Evolutionary conservation across 35 echinoderm and acorn worm species (phyloP), one percentile per base, ranked within the genome.

Genomic region (Diadema setosum): DNA sequence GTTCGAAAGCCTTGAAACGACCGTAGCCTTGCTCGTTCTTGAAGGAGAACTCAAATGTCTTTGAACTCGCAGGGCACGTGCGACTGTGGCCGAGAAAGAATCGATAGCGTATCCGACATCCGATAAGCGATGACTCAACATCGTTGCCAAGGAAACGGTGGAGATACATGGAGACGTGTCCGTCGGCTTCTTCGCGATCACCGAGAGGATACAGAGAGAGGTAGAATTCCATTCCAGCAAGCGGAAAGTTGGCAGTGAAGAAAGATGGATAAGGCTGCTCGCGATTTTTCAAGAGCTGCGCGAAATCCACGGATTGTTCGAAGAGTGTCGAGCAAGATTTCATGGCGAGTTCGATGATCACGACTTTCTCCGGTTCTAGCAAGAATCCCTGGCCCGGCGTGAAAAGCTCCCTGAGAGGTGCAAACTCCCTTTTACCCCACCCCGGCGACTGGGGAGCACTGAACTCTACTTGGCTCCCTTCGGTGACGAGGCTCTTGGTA

Each of bases 391-490:
- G 87, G 29, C 91, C 91, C 0, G 87, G 91, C 15, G 87, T 86
- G n/a, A 93, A 69, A 17, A 97, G 81, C 46, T 97, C 95, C 12
- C 60, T 57, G 18, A 97, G 81, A 3, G 95, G 84, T 31, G 88
- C 91, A 64, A 97, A 91, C 85, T 97, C 95, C 63, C 91, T 73
- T 81, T 97, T 97, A 20, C 95, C 95, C 95, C 95, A 97, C 15
- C 95, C 95, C 12, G 90, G 82, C 39, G 91, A 91, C 60, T 83
- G 78, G 3, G 95, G 84, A 24, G 95, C 87, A 86, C 91, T 97
- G 88, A 93, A 97, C 35, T 94, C 91, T 5, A 97, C 91, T 57
- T 97, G 95, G n/a, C 82, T 85, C 5, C 91, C 95, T 50, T 97
- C 95, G 1, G 95, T 90, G 18, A 97, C 88, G 11, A 93, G 80